Evolutionary conservation across 2,113 vertebrate species (phyloP).

Genomic region (Hystrix cristata): DNA sequence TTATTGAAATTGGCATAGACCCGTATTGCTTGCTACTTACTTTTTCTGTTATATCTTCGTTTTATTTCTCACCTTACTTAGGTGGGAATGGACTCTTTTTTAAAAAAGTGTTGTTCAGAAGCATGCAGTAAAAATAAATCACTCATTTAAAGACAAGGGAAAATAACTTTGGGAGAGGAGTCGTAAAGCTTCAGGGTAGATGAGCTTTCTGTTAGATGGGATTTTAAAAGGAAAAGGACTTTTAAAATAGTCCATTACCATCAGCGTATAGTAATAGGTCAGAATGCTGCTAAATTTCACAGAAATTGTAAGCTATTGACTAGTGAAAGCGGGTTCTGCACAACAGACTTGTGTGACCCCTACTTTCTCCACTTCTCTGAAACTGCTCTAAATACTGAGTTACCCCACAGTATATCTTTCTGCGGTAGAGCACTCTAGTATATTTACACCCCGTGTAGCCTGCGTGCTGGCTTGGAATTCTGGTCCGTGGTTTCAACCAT

Average conservation of each 20-base stretch:
- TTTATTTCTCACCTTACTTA: constrained; percentile 68
- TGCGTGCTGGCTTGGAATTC: constrained; percentile 84
- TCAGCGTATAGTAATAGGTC: not conserved
- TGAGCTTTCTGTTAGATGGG: not conserved
- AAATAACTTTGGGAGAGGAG: not conserved
- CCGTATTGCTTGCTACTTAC: constrained; percentile 50
- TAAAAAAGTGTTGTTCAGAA: constrained; percentile 41
- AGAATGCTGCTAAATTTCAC: not conserved
- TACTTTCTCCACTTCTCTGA: not conserved
- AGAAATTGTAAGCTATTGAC: not conserved
- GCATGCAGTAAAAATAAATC: constrained; percentile 57
- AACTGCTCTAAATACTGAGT: not conserved
- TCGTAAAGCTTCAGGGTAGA: not conserved
- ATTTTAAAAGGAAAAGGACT: constrained; percentile 57
- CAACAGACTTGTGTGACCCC: not conserved
- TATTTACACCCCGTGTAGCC: constrained; percentile 83
- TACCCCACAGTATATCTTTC: not conserved
- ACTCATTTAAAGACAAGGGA: constrained; percentile 7
- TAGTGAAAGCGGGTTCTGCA: not conserved
- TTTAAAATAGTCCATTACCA: not conserved
- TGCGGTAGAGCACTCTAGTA: constrained; percentile 53
- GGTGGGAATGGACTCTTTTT: constrained; percentile 61
- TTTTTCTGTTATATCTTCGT: constrained; percentile 48
- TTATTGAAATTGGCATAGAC: constrained; percentile 23
- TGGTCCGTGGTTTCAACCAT: constrained; percentile 88